Conservation (phyloP, 2,888 invertebrate genomes). For the Chymomyza fuscimana region DNA sequence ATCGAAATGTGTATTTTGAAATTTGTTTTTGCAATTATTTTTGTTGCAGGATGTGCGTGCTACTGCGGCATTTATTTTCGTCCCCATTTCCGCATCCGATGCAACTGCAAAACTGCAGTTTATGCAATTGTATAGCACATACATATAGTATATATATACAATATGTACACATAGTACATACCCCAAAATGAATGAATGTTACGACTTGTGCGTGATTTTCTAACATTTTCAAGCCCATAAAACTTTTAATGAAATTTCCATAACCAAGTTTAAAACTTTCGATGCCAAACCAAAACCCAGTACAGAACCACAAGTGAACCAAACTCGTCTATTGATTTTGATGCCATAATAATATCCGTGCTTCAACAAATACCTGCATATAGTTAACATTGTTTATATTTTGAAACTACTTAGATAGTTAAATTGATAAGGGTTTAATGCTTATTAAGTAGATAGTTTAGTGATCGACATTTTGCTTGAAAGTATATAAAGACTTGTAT, state of each 20-base stretch:
- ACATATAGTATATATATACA: not conserved
- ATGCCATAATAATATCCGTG: not conserved
- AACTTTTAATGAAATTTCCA: constrained; percentile 70
- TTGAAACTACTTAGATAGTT: not conserved
- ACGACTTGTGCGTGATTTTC: constrained; percentile 58
- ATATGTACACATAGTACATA: not conserved
- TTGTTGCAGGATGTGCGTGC: constrained; percentile 56
- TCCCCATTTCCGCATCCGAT: constrained; percentile 67
- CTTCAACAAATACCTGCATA: not conserved
- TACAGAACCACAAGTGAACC: not conserved
- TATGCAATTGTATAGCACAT: not conserved
- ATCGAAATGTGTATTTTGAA: constrained; percentile 47
- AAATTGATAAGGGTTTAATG: not conserved
- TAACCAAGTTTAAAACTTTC: constrained; percentile 59
- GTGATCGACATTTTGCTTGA: too few species aligned
- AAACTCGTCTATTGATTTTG: not conserved
- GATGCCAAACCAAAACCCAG: constrained; percentile 2
- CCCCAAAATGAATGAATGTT: not conserved
- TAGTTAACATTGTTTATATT: not conserved
- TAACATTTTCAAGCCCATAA: constrained; percentile 54
- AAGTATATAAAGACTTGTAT: too few species aligned
- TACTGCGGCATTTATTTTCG: constrained; percentile 58
- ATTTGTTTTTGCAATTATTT: constrained; percentile 21
- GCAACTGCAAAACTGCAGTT: constrained; percentile 42
- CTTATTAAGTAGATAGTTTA: too few species aligned